Conservation (phyloP, 2,888 invertebrate genomes). For the Clepsis dumicolana region DNA sequence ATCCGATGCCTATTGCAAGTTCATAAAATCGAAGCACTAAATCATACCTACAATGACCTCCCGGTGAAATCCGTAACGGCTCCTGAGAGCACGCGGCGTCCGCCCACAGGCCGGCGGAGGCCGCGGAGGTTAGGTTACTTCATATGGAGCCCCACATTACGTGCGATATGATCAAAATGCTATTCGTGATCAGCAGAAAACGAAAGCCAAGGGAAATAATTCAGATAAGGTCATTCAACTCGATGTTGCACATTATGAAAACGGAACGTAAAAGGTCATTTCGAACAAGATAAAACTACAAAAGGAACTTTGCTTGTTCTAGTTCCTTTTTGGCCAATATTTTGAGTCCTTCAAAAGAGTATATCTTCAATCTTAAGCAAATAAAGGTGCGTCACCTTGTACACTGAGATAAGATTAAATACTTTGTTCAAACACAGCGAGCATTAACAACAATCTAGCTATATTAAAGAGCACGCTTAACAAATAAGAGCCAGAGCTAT, state of each 20-base stretch:
- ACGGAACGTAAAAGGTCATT: not conserved
- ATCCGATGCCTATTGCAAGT: not conserved
- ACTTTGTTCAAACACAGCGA: constrained; percentile 25
- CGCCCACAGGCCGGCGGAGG: constrained; percentile 41
- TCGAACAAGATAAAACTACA: constrained; percentile 12
- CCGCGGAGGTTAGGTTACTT: constrained; percentile 45
- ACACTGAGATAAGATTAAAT: constrained; percentile 45
- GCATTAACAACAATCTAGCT: constrained; percentile 20
- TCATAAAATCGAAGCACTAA: constrained; percentile 18
- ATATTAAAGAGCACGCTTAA: constrained; percentile 51
- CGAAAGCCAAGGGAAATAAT: constrained; percentile 29
- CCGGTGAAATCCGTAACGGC: constrained; percentile 48
- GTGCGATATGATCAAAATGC: constrained; percentile 43
- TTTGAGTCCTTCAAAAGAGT: constrained; percentile 25
- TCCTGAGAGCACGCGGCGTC: constrained; percentile 42
- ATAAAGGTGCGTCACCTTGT: constrained; percentile 60
- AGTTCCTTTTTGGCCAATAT: constrained; percentile 34
- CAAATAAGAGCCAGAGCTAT: constrained; percentile 49
- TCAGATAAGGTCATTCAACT: constrained; percentile 20
- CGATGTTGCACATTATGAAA: not conserved
- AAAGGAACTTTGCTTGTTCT: not conserved
- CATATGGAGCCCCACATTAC: constrained; percentile 45
- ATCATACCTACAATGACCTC: constrained; percentile 37
- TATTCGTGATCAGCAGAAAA: constrained; percentile 44
- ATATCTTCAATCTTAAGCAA: constrained; percentile 51